Evolutionary conservation across 1,140 invertebrate species (phyloP).

Genomic region (Acromyrmex echinatior): DNA sequence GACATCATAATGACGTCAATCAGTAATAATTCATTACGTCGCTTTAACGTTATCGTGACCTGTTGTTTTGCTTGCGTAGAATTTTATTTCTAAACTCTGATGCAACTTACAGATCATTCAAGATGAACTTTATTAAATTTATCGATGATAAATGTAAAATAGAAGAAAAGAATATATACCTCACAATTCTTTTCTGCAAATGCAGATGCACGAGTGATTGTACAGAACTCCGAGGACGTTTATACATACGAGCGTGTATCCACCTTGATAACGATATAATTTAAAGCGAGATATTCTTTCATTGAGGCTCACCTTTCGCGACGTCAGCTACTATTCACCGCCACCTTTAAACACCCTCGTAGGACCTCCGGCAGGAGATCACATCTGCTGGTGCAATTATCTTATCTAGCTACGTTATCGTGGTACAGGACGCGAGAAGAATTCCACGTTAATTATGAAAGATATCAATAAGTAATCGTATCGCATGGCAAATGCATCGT

Average conservation of each 20-base stretch:
- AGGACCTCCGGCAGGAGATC: background rate
- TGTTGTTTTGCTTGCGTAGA: no score
- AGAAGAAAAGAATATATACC: no score
- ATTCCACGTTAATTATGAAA: conserved; percentile 55
- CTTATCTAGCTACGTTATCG: conserved; percentile 55
- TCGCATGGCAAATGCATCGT: conserved; percentile 1
- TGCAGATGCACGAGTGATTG: background rate
- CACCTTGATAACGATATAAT: conserved; percentile 22
- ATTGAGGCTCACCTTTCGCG: conserved; percentile 44
- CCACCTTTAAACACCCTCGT: conserved; percentile 59
- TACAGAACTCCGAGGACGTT: background rate
- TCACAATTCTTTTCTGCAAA: background rate
- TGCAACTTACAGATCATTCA: background rate
- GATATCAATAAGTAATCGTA: background rate
- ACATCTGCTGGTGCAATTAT: conserved; percentile 67
- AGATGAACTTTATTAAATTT: background rate
- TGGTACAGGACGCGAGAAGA: background rate
- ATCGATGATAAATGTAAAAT: background rate
- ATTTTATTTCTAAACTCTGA: background rate
- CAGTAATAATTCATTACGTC: no score
- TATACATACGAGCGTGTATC: background rate
- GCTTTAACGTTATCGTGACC: no score
- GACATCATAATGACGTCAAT: no score
- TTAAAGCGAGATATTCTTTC: conserved; percentile 26
- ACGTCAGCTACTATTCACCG: conserved; percentile 32